Evolutionary conservation across 2,797 vertebrate species (phyloP).

Genomic region (Rhinatrema bivittatum): DNA sequence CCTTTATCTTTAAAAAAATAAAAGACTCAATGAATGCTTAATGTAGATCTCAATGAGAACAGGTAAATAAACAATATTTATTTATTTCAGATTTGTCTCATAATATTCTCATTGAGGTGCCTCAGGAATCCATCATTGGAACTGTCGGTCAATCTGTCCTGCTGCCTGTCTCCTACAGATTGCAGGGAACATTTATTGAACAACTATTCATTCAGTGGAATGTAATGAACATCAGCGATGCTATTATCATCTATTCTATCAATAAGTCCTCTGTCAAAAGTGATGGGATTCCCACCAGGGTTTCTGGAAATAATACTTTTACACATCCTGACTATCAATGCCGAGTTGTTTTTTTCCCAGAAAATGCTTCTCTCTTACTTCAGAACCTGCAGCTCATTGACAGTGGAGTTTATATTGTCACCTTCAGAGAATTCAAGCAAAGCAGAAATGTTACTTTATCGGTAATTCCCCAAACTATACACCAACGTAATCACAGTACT

Average conservation of each 20-base stretch:
- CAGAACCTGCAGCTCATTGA: too few relatives aligned
- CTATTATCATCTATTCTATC: fast-evolving
- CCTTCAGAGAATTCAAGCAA: too few relatives aligned
- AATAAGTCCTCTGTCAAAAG: fast-evolving
- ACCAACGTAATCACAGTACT: too few relatives aligned
- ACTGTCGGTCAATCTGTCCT: neutral
- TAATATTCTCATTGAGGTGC: fast-evolving
- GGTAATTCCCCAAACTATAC: too few relatives aligned
- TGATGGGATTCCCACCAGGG: fast-evolving
- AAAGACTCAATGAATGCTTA: too few relatives aligned
- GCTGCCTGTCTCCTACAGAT: neutral
- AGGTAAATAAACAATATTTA: too few relatives aligned
- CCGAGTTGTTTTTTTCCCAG: too few relatives aligned
- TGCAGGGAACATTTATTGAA: fast-evolving
- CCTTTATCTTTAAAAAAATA: too few relatives aligned
- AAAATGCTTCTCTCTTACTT: too few relatives aligned
- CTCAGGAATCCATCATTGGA: fast-evolving
- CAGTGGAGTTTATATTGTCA: too few relatives aligned
- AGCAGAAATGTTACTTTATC: too few relatives aligned
- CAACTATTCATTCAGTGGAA: fast-evolving
- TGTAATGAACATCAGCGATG: fast-evolving
- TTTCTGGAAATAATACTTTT: fast-evolving
- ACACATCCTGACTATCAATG: fast-evolving
- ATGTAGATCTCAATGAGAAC: too few relatives aligned
- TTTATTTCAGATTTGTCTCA: neutral